Evolutionary conservation across 2,888 invertebrate genomes (phyloP), one percentile per base, ranked within the genome.

Genomic region (Choreutis nemorana): DNA sequence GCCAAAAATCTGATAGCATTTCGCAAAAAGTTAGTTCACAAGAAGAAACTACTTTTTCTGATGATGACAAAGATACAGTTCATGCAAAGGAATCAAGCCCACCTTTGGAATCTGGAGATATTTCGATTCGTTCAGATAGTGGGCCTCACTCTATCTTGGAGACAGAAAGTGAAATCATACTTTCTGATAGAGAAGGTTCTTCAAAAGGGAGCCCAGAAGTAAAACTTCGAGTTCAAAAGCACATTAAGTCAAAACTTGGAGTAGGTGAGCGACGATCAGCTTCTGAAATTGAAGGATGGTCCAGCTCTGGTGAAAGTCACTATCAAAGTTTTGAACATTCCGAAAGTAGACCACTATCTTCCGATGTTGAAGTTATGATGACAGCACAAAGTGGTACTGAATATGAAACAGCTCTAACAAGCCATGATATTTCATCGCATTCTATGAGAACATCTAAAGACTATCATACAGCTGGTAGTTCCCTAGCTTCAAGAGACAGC

Each of bases 251-350:
- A 11, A 72, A 77, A 36, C 54, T 81, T 20, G 71, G 72, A 9
- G 48, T 80, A 22, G 70, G 65, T 2, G 90, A 89, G 40, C 80
- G 90, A 28, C 85, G 87, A 50, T 91, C 91, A 0, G 87, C 87
- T 20, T 85, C 89, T 13, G 91, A 92, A 46, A 80, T 88, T 13
- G 93, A 94, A 59, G 81, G 85, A 2, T 89, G 89, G 65, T 92
- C 92, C 0, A 93, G 93, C 66, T 93, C 92, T 8, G 92, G 93
- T 9, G 92, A 91, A 48, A 93, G 93, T 53, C 90, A 90, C 44
- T 93, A 93, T 54, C 92, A 91, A 38, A 94, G 94, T 37, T 91
- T 91, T 54, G 93, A 92, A 53, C 87, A 89, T 49, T 86, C 86
- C 10, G 87, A 87, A 34, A 89, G 90, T 49, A 82, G 94, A 44